These are phyloP conservation scores for Eumaeus atala DNA, from an alignment of 1,140 invertebrate genomes.

Conservation along the genomic window DNA sequence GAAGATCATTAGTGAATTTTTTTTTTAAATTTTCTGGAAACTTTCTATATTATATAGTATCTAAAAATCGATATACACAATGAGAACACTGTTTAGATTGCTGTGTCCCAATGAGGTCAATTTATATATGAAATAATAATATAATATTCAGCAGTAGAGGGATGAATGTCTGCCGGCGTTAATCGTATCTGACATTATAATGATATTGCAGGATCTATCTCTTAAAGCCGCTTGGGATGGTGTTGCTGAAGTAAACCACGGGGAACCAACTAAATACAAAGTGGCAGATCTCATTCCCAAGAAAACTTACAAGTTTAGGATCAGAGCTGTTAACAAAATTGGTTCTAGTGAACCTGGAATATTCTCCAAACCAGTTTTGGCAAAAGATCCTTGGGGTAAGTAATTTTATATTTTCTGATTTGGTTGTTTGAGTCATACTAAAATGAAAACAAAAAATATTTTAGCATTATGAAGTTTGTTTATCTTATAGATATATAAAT, in stretches of 20 bases:
- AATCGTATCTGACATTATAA: slow-evolving; percentile 7
- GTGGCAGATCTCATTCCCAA: slow-evolving; percentile 90
- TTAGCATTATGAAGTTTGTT: no score
- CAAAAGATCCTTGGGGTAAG: slow-evolving; percentile 98
- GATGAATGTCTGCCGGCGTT: background rate
- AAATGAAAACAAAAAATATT: no score
- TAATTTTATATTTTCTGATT: background rate
- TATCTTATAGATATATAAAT: no score
- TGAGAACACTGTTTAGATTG: no score
- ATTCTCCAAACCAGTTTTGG: slow-evolving; percentile 89
- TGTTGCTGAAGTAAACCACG: slow-evolving; percentile 82
- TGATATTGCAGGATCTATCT: slow-evolving; percentile 53
- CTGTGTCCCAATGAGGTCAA: no score
- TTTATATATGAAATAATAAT: background rate
- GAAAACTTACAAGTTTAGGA: slow-evolving; percentile 96
- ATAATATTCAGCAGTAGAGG: background rate
- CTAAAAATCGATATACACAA: no score
- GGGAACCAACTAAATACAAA: slow-evolving; percentile 83
- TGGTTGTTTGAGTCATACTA: no score
- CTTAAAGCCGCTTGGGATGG: slow-evolving; percentile 87
- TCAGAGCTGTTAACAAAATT: slow-evolving; percentile 94
- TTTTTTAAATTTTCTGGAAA: no score
- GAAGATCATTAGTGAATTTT: no score
- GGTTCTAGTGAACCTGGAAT: slow-evolving; percentile 90
- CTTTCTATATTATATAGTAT: no score